phyloP scores from a whole-genome alignment of 2,888 invertebrate species.

The Sthenelais limicola region DNA sequence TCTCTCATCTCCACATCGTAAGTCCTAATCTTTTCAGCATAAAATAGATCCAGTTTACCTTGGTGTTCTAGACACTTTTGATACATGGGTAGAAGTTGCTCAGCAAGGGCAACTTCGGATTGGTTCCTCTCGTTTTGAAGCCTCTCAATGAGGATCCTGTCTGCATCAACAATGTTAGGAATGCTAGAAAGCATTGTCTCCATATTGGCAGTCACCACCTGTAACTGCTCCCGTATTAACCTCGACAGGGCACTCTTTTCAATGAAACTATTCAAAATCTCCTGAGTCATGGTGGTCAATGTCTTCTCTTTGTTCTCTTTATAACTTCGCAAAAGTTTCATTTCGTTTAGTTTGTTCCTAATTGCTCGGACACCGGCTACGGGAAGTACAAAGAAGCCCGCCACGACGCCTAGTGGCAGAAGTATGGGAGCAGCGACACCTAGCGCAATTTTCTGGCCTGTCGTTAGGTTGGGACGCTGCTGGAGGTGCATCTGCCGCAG shows the following conservation, averaged over 20 bases:
- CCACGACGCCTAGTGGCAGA: constrained; percentile 46
- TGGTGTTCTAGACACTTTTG: constrained; percentile 39
- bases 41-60: constrained; percentile 58
- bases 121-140: constrained; percentile 44
- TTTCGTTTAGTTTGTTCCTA: constrained; percentile 42
- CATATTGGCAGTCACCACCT: constrained; percentile 42
- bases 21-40: constrained; percentile 57
- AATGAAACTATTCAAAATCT: constrained; percentile 44
- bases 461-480: constrained; percentile 36
- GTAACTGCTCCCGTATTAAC: constrained; percentile 43
- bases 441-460: constrained; percentile 44
- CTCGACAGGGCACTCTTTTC: constrained; percentile 40
- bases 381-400: constrained; percentile 46
- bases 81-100: constrained; percentile 42
- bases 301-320: constrained; percentile 42
- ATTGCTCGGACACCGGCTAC: constrained; percentile 45
- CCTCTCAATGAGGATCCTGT: constrained; percentile 40
- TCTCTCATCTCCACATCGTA: constrained; percentile 59
- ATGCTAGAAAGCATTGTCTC: constrained; percentile 41
- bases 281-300: constrained; percentile 43
- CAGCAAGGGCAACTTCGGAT: constrained; percentile 40
- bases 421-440: constrained; percentile 46
- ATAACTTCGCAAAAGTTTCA: constrained; percentile 43
- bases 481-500: constrained; percentile 30
- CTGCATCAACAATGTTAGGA: constrained; percentile 44